Evolutionary conservation across 2,113 vertebrate genomes (phyloP).

Genomic region (Pseudonaja textilis): DNA sequence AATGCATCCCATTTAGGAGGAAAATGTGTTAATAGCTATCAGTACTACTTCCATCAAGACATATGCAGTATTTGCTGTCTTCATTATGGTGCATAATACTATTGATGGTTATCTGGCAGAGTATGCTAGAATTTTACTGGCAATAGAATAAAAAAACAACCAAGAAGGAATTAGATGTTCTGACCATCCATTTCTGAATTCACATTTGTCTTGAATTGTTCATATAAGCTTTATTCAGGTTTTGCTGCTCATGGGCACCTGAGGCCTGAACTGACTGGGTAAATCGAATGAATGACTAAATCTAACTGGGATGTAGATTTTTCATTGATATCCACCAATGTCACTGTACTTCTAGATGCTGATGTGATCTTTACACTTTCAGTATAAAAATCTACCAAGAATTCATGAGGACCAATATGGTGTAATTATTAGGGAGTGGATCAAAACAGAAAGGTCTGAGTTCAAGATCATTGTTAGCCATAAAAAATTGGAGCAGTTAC

Average conservation of each 20-base stretch:
- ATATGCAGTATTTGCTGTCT: not conserved
- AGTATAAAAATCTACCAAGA: not conserved
- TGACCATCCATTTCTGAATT: not conserved
- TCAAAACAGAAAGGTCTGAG: not conserved
- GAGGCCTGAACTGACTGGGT: not conserved
- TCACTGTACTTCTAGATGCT: not conserved
- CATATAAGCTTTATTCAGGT: not conserved
- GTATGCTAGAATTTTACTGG: not conserved
- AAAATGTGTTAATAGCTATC: conserved; percentile 16
- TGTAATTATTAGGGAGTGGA: not conserved
- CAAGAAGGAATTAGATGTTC: not conserved
- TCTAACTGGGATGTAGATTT: not conserved
- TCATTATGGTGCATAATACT: not conserved
- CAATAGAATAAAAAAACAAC: no score
- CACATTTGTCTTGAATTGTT: not conserved
- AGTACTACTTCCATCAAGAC: conserved; percentile 9
- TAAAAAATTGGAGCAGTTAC: not conserved
- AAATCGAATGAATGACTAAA: not conserved
- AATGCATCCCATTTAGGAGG: conserved; percentile 14
- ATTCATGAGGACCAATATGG: not conserved
- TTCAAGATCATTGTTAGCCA: not conserved
- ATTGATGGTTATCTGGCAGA: not conserved
- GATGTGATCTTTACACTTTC: not conserved
- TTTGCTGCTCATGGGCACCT: not conserved
- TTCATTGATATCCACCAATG: not conserved